These are phyloP conservation scores for Chelonus formosanus DNA, from an alignment of 2,888 invertebrate genomes.

Conservation along the genomic window DNA sequence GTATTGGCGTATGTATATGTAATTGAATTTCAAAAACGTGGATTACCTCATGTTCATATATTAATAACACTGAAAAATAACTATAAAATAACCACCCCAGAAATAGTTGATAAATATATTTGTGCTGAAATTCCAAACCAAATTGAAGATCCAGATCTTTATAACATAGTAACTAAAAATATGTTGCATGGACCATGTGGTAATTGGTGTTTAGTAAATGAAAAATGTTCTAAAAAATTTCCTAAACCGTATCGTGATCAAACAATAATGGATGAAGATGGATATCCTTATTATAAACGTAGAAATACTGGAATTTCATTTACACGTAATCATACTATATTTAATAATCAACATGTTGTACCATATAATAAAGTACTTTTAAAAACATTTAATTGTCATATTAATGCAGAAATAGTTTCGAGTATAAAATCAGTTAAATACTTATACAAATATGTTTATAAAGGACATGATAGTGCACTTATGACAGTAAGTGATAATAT, in stretches of 20 bases:
- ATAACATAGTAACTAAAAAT: background rate
- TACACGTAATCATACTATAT: no score
- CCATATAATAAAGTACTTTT: no score
- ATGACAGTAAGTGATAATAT: no score
- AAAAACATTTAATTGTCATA: no score
- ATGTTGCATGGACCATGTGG: background rate
- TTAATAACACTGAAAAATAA: background rate
- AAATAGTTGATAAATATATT: background rate
- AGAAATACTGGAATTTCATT: no score
- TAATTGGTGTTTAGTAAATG: background rate
- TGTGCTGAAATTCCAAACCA: background rate
- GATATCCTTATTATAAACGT: no score
- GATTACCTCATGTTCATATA: background rate
- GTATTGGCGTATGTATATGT: background rate
- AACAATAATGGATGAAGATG: no score
- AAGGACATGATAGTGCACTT: no score
- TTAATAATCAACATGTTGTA: no score
- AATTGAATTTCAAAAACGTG: constrained; percentile 1
- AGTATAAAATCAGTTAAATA: no score
- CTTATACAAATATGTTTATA: no score
- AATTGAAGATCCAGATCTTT: background rate
- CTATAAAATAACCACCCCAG: background rate
- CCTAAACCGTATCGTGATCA: background rate
- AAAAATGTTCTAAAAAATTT: constrained; percentile 1
- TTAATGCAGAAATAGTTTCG: no score